Percentiles rank a stretch among this genome's conserved stretches.
These are phyloP conservation scores for Nerophis ophidion DNA, from an alignment of 2,113 vertebrate species.

Conservation along the genomic window DNA sequence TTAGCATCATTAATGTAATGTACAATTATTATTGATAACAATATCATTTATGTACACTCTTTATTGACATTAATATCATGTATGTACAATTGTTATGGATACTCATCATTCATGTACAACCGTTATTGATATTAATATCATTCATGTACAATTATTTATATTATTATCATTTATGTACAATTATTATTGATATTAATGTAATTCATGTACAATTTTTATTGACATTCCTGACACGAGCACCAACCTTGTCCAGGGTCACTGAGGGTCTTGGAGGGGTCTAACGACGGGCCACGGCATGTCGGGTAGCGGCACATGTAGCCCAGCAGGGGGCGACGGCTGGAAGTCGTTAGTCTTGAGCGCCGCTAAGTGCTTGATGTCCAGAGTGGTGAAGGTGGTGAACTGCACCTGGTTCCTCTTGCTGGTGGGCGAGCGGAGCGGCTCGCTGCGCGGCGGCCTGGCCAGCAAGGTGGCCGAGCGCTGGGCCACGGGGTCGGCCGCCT, in stretches of 20 bases:
- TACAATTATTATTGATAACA: no score
- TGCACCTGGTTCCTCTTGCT: slow-evolving; percentile 94
- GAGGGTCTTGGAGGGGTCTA: slow-evolving; percentile 50
- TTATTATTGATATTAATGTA: no score
- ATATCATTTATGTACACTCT: no score
- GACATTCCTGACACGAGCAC: slow-evolving; percentile 13
- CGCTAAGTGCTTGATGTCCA: slow-evolving; percentile 74
- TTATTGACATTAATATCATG: neutral
- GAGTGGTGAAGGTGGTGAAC: slow-evolving; percentile 88
- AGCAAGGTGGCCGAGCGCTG: slow-evolving; percentile 60
- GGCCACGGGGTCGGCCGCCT: slow-evolving; percentile 38
- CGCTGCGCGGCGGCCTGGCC: slow-evolving; percentile 66
- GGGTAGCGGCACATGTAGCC: slow-evolving; percentile 62
- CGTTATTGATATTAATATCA: no score
- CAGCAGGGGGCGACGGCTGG: slow-evolving; percentile 57
- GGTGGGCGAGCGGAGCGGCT: slow-evolving; percentile 87
- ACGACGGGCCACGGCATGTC: slow-evolving; percentile 69
- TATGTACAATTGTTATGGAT: no score
- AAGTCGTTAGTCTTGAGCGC: slow-evolving; percentile 71
- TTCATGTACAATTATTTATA: no score
- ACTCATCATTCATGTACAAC: no score
- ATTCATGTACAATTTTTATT: slow-evolving; percentile 16
- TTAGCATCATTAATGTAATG: no score
- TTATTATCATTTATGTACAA: no score
- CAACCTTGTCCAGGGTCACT: slow-evolving; percentile 14